phyloP scores from a whole-genome alignment of 2,113 vertebrate species.

The Brachirus orientalis region DNA sequence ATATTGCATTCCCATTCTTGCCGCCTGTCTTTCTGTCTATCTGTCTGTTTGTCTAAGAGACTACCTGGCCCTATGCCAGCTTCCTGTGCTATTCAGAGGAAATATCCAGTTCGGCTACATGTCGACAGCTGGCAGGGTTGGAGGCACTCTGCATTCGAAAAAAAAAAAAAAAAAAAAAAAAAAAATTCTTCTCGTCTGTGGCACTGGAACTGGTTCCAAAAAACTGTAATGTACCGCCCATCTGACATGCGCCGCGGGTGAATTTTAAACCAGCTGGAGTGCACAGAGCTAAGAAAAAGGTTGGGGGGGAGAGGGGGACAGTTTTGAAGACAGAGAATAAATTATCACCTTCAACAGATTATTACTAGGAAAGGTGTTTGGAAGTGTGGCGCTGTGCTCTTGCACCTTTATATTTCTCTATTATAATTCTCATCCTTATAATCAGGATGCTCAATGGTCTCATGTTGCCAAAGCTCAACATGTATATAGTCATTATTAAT shows the following conservation, averaged over 20 bases:
- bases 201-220: conserved; percentile 53
- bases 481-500: conserved; percentile 1
- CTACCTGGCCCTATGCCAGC: conserved; percentile 47
- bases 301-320: not conserved
- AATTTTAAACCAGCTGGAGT: conserved; percentile 63
- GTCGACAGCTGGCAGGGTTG: conserved; percentile 61
- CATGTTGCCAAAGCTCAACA: conserved; percentile 20
- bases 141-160: conserved; percentile 45
- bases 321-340: conserved; percentile 63
- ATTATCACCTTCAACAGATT: conserved; percentile 68
- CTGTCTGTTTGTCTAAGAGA: conserved; percentile 31
- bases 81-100: conserved; percentile 39
- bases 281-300: conserved; percentile 14
- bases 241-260: conserved; percentile 53
- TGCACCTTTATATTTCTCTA: conserved; percentile 33
- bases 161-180: conserved; percentile 57
- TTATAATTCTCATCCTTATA: not conserved
- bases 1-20: conserved; percentile 66
- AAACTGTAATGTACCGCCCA: conserved; percentile 51
- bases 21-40: conserved; percentile 22
- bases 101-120: conserved; percentile 47
- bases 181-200: conserved; percentile 61
- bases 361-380: conserved; percentile 63
- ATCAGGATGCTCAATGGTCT: not conserved
- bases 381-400: conserved; percentile 38